Percentiles rank a stretch among this genome's conserved stretches.
Conservation (phyloP, 2,797 vertebrate genomes). For the Pseudomugil gertrudae region DNA sequence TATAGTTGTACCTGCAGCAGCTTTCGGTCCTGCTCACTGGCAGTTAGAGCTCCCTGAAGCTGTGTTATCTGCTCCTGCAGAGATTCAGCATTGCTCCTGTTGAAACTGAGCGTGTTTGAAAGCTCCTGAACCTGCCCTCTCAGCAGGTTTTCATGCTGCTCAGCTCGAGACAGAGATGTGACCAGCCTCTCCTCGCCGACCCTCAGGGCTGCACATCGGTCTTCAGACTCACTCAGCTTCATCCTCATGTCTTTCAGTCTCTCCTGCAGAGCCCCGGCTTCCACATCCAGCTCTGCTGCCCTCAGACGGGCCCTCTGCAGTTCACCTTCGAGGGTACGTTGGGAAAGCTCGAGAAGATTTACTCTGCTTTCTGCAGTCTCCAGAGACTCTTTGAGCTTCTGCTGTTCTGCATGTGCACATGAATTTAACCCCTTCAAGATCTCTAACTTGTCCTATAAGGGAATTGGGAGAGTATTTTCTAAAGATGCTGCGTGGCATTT, state of each 20-base stretch:
- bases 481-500: not conserved
- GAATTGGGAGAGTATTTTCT: constrained; percentile 3
- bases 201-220: constrained; percentile 62
- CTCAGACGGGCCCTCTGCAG: constrained; percentile 78
- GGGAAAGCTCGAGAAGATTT: constrained; percentile 76
- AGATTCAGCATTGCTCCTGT: constrained; percentile 56
- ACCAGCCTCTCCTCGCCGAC: constrained; percentile 72
- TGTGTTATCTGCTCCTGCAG: constrained; percentile 79
- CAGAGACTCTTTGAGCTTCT: constrained; percentile 77
- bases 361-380: constrained; percentile 75
- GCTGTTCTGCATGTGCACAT: constrained; percentile 70
- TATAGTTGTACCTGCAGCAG: constrained; percentile 79
- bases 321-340: constrained; percentile 80
- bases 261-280: constrained; percentile 73
- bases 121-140: constrained; percentile 80
- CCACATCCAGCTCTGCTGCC: constrained; percentile 75
- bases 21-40: constrained; percentile 81
- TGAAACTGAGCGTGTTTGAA: constrained; percentile 71
- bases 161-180: constrained; percentile 71
- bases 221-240: constrained; percentile 81
- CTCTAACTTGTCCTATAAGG: constrained; percentile 77
- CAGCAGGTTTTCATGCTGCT: constrained; percentile 80
- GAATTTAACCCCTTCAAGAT: constrained; percentile 65
- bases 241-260: constrained; percentile 71
- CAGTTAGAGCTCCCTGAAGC: constrained; percentile 79